Conservation (phyloP, 2,113 vertebrate species). For the Upupa epops region DNA sequence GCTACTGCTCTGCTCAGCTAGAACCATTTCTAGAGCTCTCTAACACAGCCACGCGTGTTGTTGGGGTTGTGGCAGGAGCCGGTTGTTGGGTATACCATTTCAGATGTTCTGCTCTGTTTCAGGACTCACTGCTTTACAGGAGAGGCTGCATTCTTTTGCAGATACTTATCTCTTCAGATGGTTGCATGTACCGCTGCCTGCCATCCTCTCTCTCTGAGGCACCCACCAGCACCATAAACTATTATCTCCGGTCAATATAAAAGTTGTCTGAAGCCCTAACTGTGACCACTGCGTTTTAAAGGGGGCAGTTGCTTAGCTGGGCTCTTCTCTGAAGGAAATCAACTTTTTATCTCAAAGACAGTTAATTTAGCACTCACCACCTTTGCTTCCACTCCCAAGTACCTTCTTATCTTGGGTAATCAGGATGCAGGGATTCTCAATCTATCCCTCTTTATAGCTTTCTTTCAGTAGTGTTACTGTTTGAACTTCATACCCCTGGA, state of each 20-base stretch:
- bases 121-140: not conserved
- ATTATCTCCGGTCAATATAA: not conserved
- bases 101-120: not conserved
- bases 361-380: conserved; percentile 49
- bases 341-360: conserved; percentile 54
- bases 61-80: not conserved
- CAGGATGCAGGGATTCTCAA: conserved; percentile 62
- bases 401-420: conserved; percentile 67
- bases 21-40: not conserved
- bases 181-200: conserved; percentile 16
- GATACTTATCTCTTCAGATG: conserved; percentile 39
- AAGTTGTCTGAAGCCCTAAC: not conserved
- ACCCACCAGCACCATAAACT: conserved; percentile 21
- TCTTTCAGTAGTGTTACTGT: conserved; percentile 40
- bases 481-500: conserved; percentile 58
- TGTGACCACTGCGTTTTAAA: not conserved
- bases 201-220: not conserved
- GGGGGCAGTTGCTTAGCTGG: not conserved
- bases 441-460: conserved; percentile 48
- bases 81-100: not conserved
- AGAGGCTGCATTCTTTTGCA: not conserved
- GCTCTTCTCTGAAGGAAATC: conserved; percentile 8
- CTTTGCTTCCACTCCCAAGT: conserved; percentile 56
- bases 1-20: not conserved
- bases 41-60: conserved; percentile 22